These are phyloP conservation scores for Noctua comes DNA, from an alignment of 2,888 invertebrate genomes.

Conservation along the genomic window DNA sequence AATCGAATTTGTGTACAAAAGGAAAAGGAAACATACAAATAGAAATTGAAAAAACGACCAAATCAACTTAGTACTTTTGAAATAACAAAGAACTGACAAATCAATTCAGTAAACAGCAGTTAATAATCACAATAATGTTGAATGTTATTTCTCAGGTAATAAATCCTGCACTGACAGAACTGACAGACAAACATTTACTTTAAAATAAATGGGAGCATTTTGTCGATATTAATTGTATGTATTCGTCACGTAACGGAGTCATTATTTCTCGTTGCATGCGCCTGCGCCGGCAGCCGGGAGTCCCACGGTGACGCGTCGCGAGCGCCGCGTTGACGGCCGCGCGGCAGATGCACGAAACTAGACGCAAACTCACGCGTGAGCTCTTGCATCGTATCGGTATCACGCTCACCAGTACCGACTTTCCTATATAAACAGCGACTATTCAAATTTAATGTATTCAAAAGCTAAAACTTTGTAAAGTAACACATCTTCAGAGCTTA, in stretches of 20 bases:
- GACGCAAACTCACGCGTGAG: constrained; percentile 82
- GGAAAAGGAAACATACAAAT: not conserved
- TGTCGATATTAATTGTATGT: constrained; percentile 56
- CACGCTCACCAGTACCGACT: constrained; percentile 80
- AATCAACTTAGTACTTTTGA: not conserved
- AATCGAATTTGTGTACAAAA: not conserved
- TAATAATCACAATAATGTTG: constrained; percentile 26
- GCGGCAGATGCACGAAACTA: constrained; percentile 77
- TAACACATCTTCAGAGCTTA: constrained; percentile 72
- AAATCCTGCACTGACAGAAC: constrained; percentile 27
- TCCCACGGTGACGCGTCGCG: constrained; percentile 59
- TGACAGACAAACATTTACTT: constrained; percentile 51
- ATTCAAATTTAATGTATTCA: constrained; percentile 83
- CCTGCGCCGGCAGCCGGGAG: constrained; percentile 51
- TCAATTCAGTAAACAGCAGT: not conserved
- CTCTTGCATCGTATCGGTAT: constrained; percentile 81
- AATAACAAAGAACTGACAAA: not conserved
- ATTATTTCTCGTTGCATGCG: constrained; percentile 61
- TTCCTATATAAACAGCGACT: constrained; percentile 84
- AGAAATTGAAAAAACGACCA: not conserved
- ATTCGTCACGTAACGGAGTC: constrained; percentile 59
- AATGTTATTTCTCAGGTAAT: constrained; percentile 20
- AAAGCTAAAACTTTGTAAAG: constrained; percentile 79
- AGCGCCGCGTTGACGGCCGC: constrained; percentile 52
- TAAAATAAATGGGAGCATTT: constrained; percentile 51